Conservation (phyloP, 1,140 invertebrate species). For the Melitaea cinxia region DNA sequence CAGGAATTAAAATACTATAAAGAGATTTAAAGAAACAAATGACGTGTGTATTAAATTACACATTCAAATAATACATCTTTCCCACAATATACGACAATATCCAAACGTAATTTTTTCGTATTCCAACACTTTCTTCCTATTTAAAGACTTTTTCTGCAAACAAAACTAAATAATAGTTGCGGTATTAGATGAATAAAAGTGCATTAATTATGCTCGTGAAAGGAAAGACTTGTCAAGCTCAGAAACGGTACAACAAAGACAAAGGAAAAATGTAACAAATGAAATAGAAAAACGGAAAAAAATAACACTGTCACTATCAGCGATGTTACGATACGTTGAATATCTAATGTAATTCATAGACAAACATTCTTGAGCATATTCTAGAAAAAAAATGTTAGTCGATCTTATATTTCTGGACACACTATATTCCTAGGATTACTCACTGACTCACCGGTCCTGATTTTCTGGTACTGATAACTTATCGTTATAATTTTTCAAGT, state of each 20-base stretch:
- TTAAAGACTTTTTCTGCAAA: background rate
- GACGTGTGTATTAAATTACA: too few species aligned
- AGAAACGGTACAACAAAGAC: slow-evolving; percentile 14
- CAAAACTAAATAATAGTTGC: slow-evolving; percentile 11
- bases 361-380: background rate
- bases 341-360: background rate
- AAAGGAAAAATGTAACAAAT: slow-evolving; percentile 25
- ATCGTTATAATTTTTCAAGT: too few species aligned
- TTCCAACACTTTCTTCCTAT: background rate
- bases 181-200: slow-evolving; percentile 14
- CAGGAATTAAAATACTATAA: too few species aligned
- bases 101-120: background rate
- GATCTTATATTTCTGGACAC: background rate
- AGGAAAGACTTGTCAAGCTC: slow-evolving; percentile 28
- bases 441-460: too few species aligned
- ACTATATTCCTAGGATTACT: background rate
- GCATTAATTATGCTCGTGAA: slow-evolving; percentile 29
- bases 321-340: background rate
- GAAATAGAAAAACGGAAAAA: slow-evolving; percentile 17
- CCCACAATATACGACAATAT: too few species aligned
- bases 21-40: too few species aligned
- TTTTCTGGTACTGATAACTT: too few species aligned
- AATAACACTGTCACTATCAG: slow-evolving; percentile 22
- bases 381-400: background rate
- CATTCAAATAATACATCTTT: too few species aligned